A percentile compares a stretch with the other conserved stretches of the same genome.
Evolutionary conservation across 2,797 vertebrate genomes (phyloP).

Genomic region (Pterois miles): DNA sequence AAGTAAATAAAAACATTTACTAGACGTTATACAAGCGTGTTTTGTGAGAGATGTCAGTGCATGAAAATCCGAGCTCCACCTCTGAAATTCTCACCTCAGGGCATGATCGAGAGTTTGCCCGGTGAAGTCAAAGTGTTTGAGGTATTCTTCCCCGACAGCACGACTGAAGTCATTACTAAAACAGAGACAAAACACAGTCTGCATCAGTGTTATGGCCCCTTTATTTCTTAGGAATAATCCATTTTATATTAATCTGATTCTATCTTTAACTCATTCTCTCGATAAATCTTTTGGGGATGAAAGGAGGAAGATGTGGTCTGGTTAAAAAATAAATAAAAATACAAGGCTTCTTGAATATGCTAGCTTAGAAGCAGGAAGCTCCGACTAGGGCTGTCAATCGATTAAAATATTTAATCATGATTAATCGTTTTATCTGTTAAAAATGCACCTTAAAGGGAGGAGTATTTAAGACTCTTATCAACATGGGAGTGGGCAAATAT

Average conservation of each 20-base stretch:
- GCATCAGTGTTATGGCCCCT: not conserved
- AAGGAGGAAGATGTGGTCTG: not conserved
- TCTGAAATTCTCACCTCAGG: constrained; percentile 82
- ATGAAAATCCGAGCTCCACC: not conserved
- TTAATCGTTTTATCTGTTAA: no score
- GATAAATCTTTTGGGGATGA: not conserved
- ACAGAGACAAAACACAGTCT: not conserved
- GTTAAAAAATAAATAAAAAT: no score
- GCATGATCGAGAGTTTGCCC: constrained; percentile 87
- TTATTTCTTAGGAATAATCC: not conserved
- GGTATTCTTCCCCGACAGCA: constrained; percentile 89
- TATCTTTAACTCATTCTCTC: not conserved
- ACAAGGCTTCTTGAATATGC: not conserved
- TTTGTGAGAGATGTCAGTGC: not conserved
- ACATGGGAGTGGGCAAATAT: no score
- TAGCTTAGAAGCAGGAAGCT: no score
- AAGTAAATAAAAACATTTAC: not conserved
- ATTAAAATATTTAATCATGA: no score
- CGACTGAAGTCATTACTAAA: constrained; percentile 82
- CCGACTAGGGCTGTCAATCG: rapidly evolving
- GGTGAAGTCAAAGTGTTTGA: constrained; percentile 90
- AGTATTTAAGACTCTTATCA: no score
- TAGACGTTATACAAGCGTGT: not conserved
- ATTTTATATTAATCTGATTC: not conserved
- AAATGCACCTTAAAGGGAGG: no score